Conservation (phyloP, 2,113 vertebrate genomes). For the Catharus minimus region DNA sequence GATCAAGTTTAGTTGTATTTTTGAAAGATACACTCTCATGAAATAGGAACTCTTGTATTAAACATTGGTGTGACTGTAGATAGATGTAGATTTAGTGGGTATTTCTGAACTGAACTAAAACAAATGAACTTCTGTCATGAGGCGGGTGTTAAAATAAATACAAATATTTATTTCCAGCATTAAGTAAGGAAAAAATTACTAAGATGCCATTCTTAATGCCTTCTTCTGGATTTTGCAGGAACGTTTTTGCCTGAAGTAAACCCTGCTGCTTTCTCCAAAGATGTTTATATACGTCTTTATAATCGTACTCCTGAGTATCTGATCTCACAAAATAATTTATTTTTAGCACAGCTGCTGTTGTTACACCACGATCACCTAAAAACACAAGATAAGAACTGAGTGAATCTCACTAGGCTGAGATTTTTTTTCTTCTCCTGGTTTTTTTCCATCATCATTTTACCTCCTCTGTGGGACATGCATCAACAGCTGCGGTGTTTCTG, state of each 20-base stretch:
- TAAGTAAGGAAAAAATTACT: background rate
- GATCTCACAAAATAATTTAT: background rate
- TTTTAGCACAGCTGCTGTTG: background rate
- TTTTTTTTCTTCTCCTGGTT: background rate
- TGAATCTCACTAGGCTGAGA: background rate
- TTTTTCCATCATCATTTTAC: background rate
- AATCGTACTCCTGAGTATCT: background rate
- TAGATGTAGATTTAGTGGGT: background rate
- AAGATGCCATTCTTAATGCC: background rate
- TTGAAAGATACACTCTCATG: background rate
- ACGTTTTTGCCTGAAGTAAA: background rate
- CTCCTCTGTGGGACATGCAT: background rate
- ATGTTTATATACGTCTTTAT: background rate
- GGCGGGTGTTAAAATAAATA: background rate
- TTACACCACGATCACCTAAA: background rate
- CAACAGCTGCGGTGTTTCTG: background rate
- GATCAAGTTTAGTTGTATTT: background rate
- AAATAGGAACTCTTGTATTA: background rate
- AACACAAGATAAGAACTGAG: background rate
- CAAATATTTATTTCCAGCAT: background rate
- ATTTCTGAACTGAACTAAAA: background rate
- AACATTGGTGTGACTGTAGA: background rate
- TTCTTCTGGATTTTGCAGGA: background rate
- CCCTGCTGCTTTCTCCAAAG: background rate
- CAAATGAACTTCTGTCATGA: background rate